A percentile compares a stretch with the other conserved stretches of the same genome.
These are phyloP conservation scores for Tragelaphus eurycerus DNA, from an alignment of 2,797 vertebrate genomes.

Conservation along the genomic window DNA sequence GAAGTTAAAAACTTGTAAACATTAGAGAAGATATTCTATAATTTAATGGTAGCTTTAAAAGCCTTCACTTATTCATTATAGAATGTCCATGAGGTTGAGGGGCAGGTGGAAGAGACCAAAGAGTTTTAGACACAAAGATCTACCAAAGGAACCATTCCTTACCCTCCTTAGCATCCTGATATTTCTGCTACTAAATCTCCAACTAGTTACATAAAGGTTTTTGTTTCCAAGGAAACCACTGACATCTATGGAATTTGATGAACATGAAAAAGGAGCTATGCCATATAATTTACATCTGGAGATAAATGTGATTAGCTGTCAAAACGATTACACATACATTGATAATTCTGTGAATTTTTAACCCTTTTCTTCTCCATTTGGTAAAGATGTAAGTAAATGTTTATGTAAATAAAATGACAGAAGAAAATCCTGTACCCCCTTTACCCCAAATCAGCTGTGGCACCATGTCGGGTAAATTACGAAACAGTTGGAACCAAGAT, in stretches of 20 bases:
- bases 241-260: conserved; percentile 80
- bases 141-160: conserved; percentile 69
- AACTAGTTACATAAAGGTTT: conserved; percentile 79
- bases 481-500: conserved; percentile 19
- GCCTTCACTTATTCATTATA: conserved; percentile 54
- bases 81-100: conserved; percentile 14
- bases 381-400: conserved; percentile 24
- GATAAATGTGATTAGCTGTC: conserved; percentile 61
- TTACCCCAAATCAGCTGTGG: background rate
- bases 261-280: conserved; percentile 71
- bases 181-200: conserved; percentile 77
- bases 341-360: conserved; percentile 24
- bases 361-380: conserved; percentile 1
- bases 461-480: conserved; percentile 25
- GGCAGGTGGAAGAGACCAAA: conserved; percentile 48
- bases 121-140: conserved; percentile 75
- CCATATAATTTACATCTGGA: conserved; percentile 75
- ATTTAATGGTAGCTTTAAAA: background rate
- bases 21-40: background rate
- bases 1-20: background rate
- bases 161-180: conserved; percentile 62
- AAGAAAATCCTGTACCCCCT: background rate
- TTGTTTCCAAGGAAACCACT: conserved; percentile 87
- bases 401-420: background rate
- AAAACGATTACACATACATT: background rate